Evolutionary conservation across 2,113 vertebrate genomes (phyloP).

Genomic region (Catharus bicknelli): DNA sequence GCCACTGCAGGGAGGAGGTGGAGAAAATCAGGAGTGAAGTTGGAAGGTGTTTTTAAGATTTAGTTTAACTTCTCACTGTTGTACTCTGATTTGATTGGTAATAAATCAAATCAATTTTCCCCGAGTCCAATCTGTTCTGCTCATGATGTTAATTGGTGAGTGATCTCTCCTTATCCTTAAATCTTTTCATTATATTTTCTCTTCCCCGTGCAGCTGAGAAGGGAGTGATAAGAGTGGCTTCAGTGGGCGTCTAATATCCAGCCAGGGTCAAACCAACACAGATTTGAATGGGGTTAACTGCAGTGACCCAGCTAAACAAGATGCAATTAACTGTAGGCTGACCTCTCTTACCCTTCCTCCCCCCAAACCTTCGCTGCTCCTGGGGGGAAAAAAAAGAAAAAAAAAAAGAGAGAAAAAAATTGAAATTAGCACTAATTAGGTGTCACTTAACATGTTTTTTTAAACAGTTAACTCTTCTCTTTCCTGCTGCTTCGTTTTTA

Average conservation of each 20-base stretch:
- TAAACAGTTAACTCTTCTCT: neutral
- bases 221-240: neutral
- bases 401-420: rapidly evolving
- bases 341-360: neutral
- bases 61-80: neutral
- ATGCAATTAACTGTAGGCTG: neutral
- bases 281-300: slow-evolving; percentile 6
- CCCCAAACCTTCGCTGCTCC: neutral
- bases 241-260: neutral
- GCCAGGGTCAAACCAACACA: neutral
- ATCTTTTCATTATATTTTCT: neutral
- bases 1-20: rapidly evolving
- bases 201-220: neutral
- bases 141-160: neutral
- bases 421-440: neutral
- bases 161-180: neutral
- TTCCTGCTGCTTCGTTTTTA: neutral
- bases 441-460: neutral
- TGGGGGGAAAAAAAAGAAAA: rapidly evolving
- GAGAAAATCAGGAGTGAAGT: neutral
- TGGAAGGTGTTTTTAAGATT: neutral
- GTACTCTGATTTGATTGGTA: neutral
- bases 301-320: neutral
- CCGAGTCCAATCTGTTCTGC: neutral
- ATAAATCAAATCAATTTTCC: neutral